These are phyloP conservation scores for Caenorhabditis sp. DNA, from an alignment of 2,888 invertebrate genomes.

Conservation along the genomic window DNA sequence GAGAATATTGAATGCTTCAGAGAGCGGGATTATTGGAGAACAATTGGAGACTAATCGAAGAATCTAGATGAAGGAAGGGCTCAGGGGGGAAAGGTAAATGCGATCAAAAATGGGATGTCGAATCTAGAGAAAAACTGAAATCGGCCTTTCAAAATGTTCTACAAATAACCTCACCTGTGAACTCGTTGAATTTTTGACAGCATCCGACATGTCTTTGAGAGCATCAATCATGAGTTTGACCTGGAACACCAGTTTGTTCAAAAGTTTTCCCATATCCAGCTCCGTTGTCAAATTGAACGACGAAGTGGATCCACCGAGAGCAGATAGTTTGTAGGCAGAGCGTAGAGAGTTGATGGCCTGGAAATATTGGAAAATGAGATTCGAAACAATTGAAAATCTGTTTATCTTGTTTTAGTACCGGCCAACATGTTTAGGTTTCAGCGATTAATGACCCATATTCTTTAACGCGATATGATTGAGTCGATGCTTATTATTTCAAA, in stretches of 20 bases:
- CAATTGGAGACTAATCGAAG: too few species aligned
- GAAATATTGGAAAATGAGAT: constrained; percentile 49
- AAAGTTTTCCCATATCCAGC: constrained; percentile 90
- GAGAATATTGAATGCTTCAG: background rate
- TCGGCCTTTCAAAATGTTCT: too few species aligned
- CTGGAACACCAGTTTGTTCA: constrained; percentile 95
- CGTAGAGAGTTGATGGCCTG: constrained; percentile 88
- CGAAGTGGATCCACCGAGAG: constrained; percentile 86
- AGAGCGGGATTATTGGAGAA: background rate
- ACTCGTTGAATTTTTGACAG: constrained; percentile 79
- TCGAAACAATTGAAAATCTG: too few species aligned
- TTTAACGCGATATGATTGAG: too few species aligned
- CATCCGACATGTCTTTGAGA: constrained; percentile 85
- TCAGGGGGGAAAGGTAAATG: background rate
- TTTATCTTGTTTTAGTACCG: background rate
- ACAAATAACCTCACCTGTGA: constrained; percentile 77
- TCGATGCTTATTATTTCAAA: too few species aligned
- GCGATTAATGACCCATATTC: too few species aligned
- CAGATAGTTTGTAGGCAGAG: constrained; percentile 89
- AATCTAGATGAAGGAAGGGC: background rate
- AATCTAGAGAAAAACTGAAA: too few species aligned
- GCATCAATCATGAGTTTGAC: constrained; percentile 91
- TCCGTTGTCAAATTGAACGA: constrained; percentile 85
- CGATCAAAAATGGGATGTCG: background rate
- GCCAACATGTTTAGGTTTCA: too few species aligned